Conservation (phyloP, 2,888 invertebrate species). For the Stenolophus ochropezus region DNA sequence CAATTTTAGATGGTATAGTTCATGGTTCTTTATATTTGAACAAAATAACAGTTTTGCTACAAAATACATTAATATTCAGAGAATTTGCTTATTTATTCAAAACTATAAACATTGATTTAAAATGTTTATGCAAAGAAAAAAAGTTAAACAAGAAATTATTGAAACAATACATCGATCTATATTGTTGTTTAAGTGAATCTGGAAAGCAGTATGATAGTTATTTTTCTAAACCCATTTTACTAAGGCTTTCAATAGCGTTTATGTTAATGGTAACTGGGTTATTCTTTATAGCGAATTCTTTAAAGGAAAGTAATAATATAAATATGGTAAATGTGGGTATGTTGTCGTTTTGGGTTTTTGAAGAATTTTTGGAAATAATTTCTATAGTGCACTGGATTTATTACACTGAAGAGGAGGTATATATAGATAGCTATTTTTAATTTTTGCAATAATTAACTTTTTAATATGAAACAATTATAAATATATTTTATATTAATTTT, state of each 20-base stretch:
- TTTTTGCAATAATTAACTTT: no score
- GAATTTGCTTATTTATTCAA: not conserved
- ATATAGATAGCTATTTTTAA: no score
- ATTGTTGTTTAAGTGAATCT: not conserved
- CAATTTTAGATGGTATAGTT: not conserved
- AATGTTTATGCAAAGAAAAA: not conserved
- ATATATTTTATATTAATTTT: no score
- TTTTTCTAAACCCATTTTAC: not conserved
- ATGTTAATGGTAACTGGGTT: not conserved
- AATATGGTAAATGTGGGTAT: not conserved
- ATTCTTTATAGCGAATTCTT: conserved; percentile 10
- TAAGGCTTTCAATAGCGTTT: not conserved
- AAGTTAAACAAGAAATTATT: not conserved
- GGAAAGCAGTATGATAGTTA: not conserved
- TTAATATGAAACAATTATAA: no score
- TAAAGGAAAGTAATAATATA: not conserved
- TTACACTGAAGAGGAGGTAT: not conserved
- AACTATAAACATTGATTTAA: not conserved
- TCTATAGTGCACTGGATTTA: not conserved
- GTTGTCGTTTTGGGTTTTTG: not conserved
- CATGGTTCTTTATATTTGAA: not conserved
- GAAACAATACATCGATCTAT: not conserved
- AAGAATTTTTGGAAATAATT: not conserved
- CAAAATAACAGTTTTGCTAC: not conserved
- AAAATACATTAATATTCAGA: not conserved